These are phyloP conservation scores for Caiman crocodilus DNA, from an alignment of 2,797 vertebrate genomes.

Conservation along the genomic window DNA sequence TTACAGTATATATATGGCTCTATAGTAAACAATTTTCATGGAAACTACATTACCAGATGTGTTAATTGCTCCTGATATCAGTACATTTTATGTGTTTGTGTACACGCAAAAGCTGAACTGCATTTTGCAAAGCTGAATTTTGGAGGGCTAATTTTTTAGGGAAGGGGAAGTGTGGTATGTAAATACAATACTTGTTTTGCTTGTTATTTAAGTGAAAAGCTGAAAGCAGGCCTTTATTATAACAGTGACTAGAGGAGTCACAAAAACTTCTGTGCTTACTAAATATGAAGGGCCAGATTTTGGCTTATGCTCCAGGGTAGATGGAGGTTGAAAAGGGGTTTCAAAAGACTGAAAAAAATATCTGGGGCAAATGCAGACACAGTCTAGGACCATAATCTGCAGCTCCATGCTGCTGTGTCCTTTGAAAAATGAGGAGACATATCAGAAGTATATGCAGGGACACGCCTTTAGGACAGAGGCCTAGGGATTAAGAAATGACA, in stretches of 20 bases:
- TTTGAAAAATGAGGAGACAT: neutral
- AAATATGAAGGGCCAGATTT: neutral
- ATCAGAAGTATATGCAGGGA: neutral
- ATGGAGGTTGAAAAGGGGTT: neutral
- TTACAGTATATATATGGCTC: neutral
- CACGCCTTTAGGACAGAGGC: neutral
- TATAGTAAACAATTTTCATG: neutral
- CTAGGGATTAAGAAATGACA: neutral
- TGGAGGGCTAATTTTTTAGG: too few species aligned
- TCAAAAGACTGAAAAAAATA: neutral
- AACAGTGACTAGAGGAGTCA: neutral
- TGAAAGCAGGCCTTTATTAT: neutral
- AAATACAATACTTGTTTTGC: too few species aligned
- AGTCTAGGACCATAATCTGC: neutral
- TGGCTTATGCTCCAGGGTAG: neutral
- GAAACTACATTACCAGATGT: neutral
- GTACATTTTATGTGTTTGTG: neutral
- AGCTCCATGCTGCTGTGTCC: fast-evolving
- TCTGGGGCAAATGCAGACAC: neutral
- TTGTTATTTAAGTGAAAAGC: neutral
- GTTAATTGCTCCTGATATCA: neutral
- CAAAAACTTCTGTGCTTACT: neutral
- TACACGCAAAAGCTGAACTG: neutral
- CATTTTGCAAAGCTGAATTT: too few species aligned
- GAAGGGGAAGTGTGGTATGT: too few species aligned